These are phyloP conservation scores for Acromyrmex charruanus DNA, from an alignment of 1,140 invertebrate species.

Conservation along the genomic window DNA sequence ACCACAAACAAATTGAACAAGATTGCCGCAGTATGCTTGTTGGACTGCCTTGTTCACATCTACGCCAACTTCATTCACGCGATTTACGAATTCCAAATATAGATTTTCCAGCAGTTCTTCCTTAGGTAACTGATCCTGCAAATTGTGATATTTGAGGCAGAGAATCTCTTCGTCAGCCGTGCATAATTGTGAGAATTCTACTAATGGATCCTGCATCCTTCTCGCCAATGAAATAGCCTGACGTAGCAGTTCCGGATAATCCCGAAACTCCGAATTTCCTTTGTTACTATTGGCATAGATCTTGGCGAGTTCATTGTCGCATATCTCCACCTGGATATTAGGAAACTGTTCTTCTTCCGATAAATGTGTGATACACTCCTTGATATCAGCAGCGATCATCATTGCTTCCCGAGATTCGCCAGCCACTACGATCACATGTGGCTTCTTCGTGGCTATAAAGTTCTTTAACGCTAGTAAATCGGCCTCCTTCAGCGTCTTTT, in stretches of 20 bases:
- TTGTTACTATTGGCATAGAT: conserved; percentile 97
- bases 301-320: conserved; percentile 96
- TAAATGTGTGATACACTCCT: conserved; percentile 91
- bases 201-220: conserved; percentile 97
- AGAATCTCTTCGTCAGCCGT: conserved; percentile 98
- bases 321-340: conserved; percentile 94
- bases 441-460: conserved; percentile 96
- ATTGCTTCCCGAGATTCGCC: conserved; percentile 96
- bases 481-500: conserved; percentile 92
- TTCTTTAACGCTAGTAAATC: conserved; percentile 94
- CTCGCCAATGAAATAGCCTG: conserved; percentile 97
- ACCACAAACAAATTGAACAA: conserved; percentile 99
- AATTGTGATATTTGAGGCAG: conserved; percentile 93
- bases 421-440: conserved; percentile 96
- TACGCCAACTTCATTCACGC: conserved; percentile 99
- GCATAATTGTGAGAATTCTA: conserved; percentile 98
- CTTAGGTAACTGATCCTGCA: conserved; percentile 93
- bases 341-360: conserved; percentile 96
- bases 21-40: conserved; percentile 94
- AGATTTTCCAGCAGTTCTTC: conserved; percentile 95
- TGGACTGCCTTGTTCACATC: conserved; percentile 98
- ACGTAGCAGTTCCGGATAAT: conserved; percentile 95
- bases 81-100: conserved; percentile 96
- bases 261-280: conserved; percentile 95
- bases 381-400: conserved; percentile 95